phyloP scores from a whole-genome alignment of 2,797 vertebrate genomes.

The Glossophaga mutica region DNA sequence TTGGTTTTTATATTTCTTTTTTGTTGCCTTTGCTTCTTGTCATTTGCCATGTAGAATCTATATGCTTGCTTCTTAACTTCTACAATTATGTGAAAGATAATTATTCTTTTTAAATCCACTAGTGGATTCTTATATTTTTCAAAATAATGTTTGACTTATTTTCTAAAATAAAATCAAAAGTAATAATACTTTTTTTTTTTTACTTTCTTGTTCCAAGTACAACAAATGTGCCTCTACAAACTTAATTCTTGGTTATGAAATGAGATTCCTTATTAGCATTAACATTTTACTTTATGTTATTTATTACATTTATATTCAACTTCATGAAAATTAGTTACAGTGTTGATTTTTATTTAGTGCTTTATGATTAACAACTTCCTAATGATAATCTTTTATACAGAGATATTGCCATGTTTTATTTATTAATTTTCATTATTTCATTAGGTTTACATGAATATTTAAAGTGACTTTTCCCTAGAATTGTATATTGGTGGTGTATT shows the following conservation, averaged over 20 bases:
- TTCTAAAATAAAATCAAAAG: background rate
- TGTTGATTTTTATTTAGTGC: background rate
- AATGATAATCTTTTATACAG: background rate
- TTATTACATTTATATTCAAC: background rate
- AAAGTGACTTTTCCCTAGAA: background rate
- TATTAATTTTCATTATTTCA: background rate
- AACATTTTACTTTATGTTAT: background rate
- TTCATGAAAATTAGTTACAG: background rate
- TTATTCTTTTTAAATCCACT: background rate
- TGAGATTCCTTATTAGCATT: background rate
- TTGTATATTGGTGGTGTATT: background rate
- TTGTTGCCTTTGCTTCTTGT: constrained; percentile 14
- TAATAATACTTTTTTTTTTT: background rate
- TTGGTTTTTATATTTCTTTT: constrained; percentile 18
- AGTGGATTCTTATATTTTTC: background rate
- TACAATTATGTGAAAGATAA: background rate
- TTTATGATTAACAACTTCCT: background rate
- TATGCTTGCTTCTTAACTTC: background rate
- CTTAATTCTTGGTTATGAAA: background rate
- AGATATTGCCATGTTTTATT: background rate
- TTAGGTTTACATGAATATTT: background rate
- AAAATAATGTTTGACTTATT: background rate
- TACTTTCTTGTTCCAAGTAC: background rate
- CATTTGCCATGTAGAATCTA: background rate
- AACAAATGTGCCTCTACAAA: background rate